These are phyloP conservation scores for Nematolebias whitei DNA, from an alignment of 2,113 vertebrate genomes.

Conservation along the genomic window DNA sequence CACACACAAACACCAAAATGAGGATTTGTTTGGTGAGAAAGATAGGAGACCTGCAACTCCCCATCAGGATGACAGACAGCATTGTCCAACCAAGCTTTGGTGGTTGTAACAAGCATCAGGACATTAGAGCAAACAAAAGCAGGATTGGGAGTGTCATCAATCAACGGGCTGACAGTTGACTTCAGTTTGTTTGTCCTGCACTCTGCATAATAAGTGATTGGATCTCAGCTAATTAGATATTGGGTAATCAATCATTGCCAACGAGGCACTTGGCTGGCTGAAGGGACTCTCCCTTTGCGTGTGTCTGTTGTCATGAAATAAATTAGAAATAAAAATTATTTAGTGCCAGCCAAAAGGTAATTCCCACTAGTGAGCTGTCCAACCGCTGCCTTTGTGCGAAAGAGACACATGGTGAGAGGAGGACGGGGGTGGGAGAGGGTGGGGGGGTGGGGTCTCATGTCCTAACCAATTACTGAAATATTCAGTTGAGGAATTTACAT, in stretches of 20 bases:
- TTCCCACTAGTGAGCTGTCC: conserved; percentile 81
- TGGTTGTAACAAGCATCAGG: conserved; percentile 97
- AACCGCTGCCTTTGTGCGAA: conserved; percentile 68
- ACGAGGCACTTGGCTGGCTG: conserved; percentile 89
- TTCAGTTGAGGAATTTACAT: conserved; percentile 79
- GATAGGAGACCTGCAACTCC: conserved; percentile 69
- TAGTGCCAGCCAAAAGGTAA: conserved; percentile 78
- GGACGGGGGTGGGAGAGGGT: too few relatives aligned
- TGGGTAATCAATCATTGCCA: conserved; percentile 99
- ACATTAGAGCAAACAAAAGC: conserved; percentile 96
- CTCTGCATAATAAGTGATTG: conserved; percentile 99
- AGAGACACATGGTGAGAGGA: conserved; percentile 73
- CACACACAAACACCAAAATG: conserved; percentile 49
- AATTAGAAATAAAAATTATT: conserved; percentile 80
- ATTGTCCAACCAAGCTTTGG: conserved; percentile 92
- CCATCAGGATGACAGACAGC: conserved; percentile 90
- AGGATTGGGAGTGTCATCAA: conserved; percentile 96
- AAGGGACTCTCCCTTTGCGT: conserved; percentile 72
- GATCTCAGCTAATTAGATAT: conserved; percentile 99
- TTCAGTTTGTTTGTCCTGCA: conserved; percentile 98
- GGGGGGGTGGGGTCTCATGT: conserved; percentile 56
- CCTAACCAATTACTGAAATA: conserved; percentile 77
- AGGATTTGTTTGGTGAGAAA: conserved; percentile 67
- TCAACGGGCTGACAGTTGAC: conserved; percentile 94
- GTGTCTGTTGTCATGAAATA: conserved; percentile 76